Percentiles rank a stretch among this genome's conserved stretches.
phyloP scores from a whole-genome alignment of 2,797 vertebrate genomes.

The Pelodytes ibericus region DNA sequence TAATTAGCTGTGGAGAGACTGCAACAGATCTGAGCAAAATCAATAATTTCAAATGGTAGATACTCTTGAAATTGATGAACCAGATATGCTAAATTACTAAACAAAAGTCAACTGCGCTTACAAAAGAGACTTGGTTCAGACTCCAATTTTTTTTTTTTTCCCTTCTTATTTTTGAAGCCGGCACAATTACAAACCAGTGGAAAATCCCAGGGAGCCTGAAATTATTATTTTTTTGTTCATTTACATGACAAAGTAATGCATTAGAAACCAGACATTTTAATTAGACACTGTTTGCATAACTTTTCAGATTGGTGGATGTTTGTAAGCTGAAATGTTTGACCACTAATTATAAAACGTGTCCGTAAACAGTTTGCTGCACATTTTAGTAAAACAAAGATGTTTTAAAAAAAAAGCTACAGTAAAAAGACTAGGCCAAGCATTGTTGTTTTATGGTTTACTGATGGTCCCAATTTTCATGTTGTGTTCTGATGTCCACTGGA shows the following conservation, averaged over 20 bases:
- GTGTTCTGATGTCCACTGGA: too few species aligned
- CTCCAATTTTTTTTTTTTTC: conserved; percentile 28
- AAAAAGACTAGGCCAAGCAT: too few species aligned
- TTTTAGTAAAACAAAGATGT: too few species aligned
- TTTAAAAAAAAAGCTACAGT: too few species aligned
- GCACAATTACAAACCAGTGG: neutral
- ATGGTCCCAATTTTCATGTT: too few species aligned
- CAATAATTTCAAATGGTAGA: conserved; percentile 51
- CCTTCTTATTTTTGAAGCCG: neutral
- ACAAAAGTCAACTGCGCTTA: conserved; percentile 39
- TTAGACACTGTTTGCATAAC: neutral
- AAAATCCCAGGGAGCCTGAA: neutral
- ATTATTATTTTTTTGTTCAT: conserved; percentile 4
- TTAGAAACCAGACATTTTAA: conserved; percentile 24
- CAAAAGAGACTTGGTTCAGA: conserved; percentile 22
- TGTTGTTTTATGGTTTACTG: too few species aligned
- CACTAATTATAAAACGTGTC: neutral
- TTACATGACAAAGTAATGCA: conserved; percentile 25
- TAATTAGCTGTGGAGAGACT: conserved; percentile 50
- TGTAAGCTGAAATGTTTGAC: neutral
- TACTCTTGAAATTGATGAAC: conserved; percentile 50
- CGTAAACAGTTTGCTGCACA: neutral
- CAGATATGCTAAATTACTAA: conserved; percentile 48
- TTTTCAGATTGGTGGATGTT: neutral
- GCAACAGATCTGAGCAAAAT: conserved; percentile 50